A percentile compares a stretch with the other conserved stretches of the same genome.
phyloP scores from a whole-genome alignment of 2,797 vertebrate genomes.

The Lagocephalus sceleratus region DNA sequence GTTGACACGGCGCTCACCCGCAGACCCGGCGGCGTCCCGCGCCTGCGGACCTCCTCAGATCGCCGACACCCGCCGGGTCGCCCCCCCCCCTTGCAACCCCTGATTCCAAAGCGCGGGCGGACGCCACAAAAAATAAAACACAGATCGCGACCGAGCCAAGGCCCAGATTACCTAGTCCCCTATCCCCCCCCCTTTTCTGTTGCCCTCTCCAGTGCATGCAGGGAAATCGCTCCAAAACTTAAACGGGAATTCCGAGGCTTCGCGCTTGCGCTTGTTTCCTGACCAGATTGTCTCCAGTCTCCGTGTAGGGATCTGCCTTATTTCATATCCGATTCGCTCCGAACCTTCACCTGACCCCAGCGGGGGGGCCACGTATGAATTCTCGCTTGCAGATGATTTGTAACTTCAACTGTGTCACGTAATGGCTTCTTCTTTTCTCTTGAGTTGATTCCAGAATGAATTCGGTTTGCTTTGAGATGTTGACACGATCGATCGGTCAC shows the following conservation, averaged over 20 bases:
- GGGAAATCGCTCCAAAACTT: conserved; percentile 80
- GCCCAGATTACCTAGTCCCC: conserved; percentile 67
- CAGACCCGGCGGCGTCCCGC: conserved; percentile 31
- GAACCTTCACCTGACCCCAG: conserved; percentile 53
- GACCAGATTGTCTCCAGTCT: conserved; percentile 82
- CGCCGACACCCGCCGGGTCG: conserved; percentile 41
- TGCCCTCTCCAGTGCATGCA: conserved; percentile 80
- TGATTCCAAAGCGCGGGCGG: conserved; percentile 32
- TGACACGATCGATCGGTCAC: conserved; percentile 67
- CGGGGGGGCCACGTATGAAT: conserved; percentile 68
- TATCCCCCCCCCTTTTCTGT: conserved; percentile 32
- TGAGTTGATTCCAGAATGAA: conserved; percentile 48
- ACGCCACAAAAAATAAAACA: too few species aligned
- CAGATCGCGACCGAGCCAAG: too few species aligned
- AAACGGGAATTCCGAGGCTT: conserved; percentile 72
- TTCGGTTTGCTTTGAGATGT: conserved; percentile 63
- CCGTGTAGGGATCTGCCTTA: conserved; percentile 90
- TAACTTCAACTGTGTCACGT: conserved; percentile 75
- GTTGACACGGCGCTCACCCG: conserved; percentile 23
- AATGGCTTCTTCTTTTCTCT: conserved; percentile 64
- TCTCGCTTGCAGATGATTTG: conserved; percentile 83
- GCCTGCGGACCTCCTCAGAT: conserved; percentile 32
- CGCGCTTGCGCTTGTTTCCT: conserved; percentile 72
- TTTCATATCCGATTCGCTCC: conserved; percentile 77
- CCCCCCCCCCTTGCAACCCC: too few species aligned